These are phyloP conservation scores for Drosophila borealis DNA, from an alignment of 2,888 invertebrate genomes.

Conservation along the genomic window DNA sequence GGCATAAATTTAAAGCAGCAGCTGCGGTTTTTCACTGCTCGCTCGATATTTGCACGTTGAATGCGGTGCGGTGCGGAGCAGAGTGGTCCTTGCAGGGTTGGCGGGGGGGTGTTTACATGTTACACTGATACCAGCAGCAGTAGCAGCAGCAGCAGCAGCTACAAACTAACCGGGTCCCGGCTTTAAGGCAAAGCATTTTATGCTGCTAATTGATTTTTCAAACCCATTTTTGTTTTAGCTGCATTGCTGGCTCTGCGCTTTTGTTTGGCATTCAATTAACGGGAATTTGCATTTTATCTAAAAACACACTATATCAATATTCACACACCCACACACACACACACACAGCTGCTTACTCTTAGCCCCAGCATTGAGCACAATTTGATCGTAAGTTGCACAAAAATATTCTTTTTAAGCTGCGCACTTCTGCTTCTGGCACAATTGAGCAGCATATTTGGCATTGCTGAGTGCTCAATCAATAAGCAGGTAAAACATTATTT, in stretches of 20 bases:
- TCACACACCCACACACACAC: slow-evolving; percentile 3
- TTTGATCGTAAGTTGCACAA: slow-evolving; percentile 6
- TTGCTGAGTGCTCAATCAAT: slow-evolving; percentile 25
- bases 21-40: slow-evolving; percentile 72
- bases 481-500: slow-evolving; percentile 29
- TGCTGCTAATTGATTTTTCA: slow-evolving; percentile 77
- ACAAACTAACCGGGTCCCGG: slow-evolving; percentile 36
- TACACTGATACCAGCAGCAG: slow-evolving; percentile 35
- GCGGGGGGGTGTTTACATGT: slow-evolving; percentile 45
- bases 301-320: slow-evolving; percentile 37
- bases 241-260: slow-evolving; percentile 37
- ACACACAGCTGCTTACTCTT: slow-evolving; percentile 17
- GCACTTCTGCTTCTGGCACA: slow-evolving; percentile 1
- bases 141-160: slow-evolving; percentile 9
- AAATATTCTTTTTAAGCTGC: slow-evolving; percentile 7
- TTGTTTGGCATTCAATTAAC: slow-evolving; percentile 78
- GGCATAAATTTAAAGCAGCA: slow-evolving; percentile 79
- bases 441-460: slow-evolving; percentile 6
- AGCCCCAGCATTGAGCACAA: slow-evolving; percentile 9
- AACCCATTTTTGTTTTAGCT: slow-evolving; percentile 44
- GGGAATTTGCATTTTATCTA: slow-evolving; percentile 74
- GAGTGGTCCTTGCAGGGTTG: background rate
- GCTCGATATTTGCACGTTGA: slow-evolving; percentile 40
- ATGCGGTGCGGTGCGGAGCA: background rate
- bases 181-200: slow-evolving; percentile 69